phyloP scores from a whole-genome alignment of 2,113 vertebrate genomes.

The Emydura subglobosa region DNA sequence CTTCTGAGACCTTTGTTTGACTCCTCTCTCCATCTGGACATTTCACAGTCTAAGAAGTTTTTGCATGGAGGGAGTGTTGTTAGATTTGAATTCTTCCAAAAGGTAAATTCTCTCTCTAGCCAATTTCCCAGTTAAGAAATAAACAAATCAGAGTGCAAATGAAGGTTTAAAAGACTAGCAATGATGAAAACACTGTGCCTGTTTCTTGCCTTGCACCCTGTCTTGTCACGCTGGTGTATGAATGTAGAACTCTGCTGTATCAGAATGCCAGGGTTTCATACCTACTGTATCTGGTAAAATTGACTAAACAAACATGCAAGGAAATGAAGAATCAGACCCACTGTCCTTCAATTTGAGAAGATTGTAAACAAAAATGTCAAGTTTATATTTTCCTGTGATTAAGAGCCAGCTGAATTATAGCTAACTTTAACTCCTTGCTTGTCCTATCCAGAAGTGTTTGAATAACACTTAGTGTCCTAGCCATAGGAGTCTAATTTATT shows the following conservation, averaged over 20 bases:
- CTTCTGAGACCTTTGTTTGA: background rate
- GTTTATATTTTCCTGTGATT: slow-evolving; percentile 14
- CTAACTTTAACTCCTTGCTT: background rate
- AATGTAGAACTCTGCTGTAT: background rate
- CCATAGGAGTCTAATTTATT: background rate
- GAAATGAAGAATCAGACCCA: background rate
- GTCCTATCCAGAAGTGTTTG: slow-evolving; percentile 39
- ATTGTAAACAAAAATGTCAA: slow-evolving; percentile 12
- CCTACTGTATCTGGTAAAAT: background rate
- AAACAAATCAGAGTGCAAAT: background rate
- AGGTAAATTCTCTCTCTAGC: background rate
- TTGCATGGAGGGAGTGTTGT: background rate
- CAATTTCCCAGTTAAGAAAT: background rate
- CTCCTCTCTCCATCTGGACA: background rate
- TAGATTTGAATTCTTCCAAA: background rate
- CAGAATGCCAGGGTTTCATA: background rate
- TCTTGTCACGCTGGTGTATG: background rate
- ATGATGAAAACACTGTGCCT: background rate
- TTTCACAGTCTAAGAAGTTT: background rate
- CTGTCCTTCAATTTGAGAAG: slow-evolving; percentile 4
- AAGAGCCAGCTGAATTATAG: slow-evolving; percentile 33
- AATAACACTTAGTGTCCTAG: background rate
- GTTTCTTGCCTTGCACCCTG: fast-evolving
- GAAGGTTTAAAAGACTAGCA: background rate
- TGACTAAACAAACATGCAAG: background rate